phyloP scores from a whole-genome alignment of 2,888 invertebrate genomes.

The Tortricodes alternella region DNA sequence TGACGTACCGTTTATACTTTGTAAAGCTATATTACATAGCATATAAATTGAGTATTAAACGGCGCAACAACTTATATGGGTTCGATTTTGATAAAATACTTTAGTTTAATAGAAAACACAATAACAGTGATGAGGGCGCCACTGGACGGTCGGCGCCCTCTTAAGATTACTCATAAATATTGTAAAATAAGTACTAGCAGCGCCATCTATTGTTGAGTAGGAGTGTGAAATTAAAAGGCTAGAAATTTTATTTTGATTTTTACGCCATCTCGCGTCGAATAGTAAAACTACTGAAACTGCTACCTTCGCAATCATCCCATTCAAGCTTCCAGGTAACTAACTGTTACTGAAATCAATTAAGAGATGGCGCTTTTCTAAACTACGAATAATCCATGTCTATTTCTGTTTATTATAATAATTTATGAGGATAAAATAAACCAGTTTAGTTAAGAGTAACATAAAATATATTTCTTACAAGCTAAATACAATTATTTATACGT shows the following conservation, averaged over 20 bases:
- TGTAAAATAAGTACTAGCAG: background rate
- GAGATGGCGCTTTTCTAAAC: constrained; percentile 8
- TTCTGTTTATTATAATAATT: background rate
- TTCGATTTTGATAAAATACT: too few relatives aligned
- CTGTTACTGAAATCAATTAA: background rate
- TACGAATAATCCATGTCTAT: background rate
- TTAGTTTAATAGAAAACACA: too few relatives aligned
- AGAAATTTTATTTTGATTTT: background rate
- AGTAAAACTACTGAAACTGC: background rate
- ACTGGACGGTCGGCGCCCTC: too few relatives aligned
- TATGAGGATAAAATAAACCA: constrained; percentile 35
- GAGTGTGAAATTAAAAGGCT: background rate
- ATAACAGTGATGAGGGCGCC: too few relatives aligned
- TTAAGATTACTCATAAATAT: too few relatives aligned
- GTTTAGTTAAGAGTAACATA: constrained; percentile 41
- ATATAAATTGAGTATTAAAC: too few relatives aligned
- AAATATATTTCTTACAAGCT: constrained; percentile 59
- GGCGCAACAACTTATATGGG: too few relatives aligned
- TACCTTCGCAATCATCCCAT: background rate
- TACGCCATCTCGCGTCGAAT: constrained; percentile 5
- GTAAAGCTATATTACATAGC: too few relatives aligned
- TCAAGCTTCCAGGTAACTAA: background rate
- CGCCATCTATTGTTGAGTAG: constrained; percentile 21
- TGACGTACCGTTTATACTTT: too few relatives aligned
- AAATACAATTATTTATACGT: constrained; percentile 43